These are phyloP conservation scores for Neosalanx taihuensis DNA, from an alignment of 2,797 vertebrate species.

Conservation along the genomic window DNA sequence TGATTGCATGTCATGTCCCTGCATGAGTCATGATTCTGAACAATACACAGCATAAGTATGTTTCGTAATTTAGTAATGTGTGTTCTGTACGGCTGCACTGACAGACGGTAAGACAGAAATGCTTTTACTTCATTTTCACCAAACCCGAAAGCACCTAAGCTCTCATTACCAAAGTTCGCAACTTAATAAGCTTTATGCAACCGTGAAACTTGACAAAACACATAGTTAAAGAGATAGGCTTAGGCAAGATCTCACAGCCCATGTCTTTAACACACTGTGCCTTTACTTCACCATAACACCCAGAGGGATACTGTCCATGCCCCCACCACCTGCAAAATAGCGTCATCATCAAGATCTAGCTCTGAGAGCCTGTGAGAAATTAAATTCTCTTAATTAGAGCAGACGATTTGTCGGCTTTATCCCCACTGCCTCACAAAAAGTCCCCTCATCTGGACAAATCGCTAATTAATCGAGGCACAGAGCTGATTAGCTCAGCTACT, in stretches of 20 bases:
- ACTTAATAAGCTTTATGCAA: no score
- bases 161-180: no score
- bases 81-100: no score
- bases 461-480: conserved; percentile 67
- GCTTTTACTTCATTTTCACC: no score
- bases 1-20: no score
- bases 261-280: not conserved
- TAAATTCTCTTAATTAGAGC: conserved; percentile 72
- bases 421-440: conserved; percentile 58
- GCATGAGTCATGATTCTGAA: no score
- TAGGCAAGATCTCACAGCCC: not conserved
- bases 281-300: not conserved
- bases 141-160: no score
- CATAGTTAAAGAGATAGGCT: not conserved
- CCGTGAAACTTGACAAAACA: not conserved
- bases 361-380: conserved; percentile 68
- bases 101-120: no score
- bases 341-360: conserved; percentile 60
- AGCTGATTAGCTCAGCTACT: conserved; percentile 61
- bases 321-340: not conserved
- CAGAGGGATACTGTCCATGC: not conserved
- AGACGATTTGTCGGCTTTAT: conserved; percentile 65
- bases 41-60: no score
- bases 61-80: no score
- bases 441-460: conserved; percentile 66